Evolutionary conservation across 2,888 invertebrate genomes (phyloP), one percentile per base, ranked within the genome.

Genomic region (Drosophila dives): DNA sequence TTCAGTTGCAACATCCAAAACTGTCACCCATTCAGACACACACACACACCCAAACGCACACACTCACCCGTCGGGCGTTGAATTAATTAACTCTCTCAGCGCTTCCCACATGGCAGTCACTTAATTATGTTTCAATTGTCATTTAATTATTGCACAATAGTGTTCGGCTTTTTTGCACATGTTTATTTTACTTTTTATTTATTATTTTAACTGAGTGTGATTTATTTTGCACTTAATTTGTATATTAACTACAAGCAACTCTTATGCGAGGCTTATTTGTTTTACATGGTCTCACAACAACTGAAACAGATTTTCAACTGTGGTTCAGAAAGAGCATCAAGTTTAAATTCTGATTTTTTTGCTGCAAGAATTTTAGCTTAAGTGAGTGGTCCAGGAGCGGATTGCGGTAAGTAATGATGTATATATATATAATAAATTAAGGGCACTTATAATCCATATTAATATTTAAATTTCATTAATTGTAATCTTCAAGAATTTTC

Each of bases 271-370:
- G 42, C 61, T n/a, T 60, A 36, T 45, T 29, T 48, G 38, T 50
- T 60, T 56, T 58, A 58, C 34, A 72, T 58, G 62, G 62, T 66
- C 53, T 63, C 65, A 79, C 75, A 67, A 81, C 75, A 76, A 66
- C 50, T 71, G 53, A 54, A 76, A 66, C 50, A 69, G 53, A 54
- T 50, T 53, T 49, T 34, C 63, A 64, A 89, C 82, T 89, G 62
- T 23, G 59, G 59, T 63, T 48, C 7, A 17, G 60, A 59, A 54
- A 63, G 61, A 70, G 38, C 26, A 64, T 33, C 60, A 58, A 58
- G 65, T 68, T 77, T 64, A 73, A 72, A 68, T 87, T 70, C 69
- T 66, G 88, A 85, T 85, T 85, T 89, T 66, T 77, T 80, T 64
- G 55, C 53, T 38, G 40, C 65, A 74, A 66, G 59, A 71, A 60